phyloP scores from a whole-genome alignment of 2,888 invertebrate species.

The Conus canariensis region DNA sequence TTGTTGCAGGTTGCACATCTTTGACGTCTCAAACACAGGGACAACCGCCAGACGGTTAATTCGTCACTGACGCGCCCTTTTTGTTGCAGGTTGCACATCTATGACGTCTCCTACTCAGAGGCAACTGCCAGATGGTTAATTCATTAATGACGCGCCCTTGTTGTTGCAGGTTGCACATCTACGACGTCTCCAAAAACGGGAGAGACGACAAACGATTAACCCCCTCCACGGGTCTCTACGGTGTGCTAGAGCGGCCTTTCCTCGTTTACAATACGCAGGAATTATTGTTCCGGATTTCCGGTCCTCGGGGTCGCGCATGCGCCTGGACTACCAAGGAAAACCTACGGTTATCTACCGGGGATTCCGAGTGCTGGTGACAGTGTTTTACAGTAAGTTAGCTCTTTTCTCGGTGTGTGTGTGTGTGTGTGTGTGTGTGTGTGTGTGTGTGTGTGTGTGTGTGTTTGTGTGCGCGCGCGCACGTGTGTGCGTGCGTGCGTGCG shows the following conservation, averaged over 20 bases:
- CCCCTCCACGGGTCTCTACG: constrained; percentile 63
- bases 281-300: constrained; percentile 47
- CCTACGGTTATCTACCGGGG: constrained; percentile 65
- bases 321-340: constrained; percentile 66
- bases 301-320: constrained; percentile 54
- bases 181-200: constrained; percentile 55
- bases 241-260: constrained; percentile 61
- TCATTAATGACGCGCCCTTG: no score
- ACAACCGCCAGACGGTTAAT: no score
- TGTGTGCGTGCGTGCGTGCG: background rate
- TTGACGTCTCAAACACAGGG: no score
- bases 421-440: constrained; percentile 6
- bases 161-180: constrained; percentile 63
- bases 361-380: constrained; percentile 64
- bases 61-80: no score
- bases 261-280: constrained; percentile 52
- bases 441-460: background rate
- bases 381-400: constrained; percentile 58
- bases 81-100: no score
- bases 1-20: no score
- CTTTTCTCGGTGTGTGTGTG: background rate
- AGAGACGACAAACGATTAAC: constrained; percentile 52
- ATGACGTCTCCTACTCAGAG: no score
- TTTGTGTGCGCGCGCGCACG: background rate
- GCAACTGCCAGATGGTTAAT: no score